Conservation (phyloP, 2,113 vertebrate species). For the Rafetus swinhoei region DNA sequence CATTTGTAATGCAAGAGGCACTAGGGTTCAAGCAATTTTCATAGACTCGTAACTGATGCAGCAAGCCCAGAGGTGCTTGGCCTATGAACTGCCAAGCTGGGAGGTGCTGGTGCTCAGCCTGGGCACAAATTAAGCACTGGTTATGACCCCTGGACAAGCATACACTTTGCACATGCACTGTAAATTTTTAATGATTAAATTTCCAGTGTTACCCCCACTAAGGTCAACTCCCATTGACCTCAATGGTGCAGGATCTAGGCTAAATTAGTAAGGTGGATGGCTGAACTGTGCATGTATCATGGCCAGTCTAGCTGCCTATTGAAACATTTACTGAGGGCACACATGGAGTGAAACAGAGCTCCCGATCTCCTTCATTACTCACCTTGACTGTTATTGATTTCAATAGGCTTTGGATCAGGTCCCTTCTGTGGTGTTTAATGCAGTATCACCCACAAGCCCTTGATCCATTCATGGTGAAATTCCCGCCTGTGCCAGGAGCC, state of each 20-base stretch:
- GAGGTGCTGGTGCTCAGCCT: no score
- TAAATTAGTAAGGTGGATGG: not conserved
- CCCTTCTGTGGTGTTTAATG: not conserved
- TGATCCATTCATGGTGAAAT: not conserved
- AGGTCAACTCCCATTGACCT: not conserved
- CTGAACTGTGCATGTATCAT: not conserved
- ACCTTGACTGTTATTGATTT: not conserved
- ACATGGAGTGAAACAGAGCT: not conserved
- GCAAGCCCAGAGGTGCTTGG: not conserved
- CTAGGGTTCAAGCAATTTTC: no score
- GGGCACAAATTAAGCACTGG: no score
- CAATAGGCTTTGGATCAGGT: not conserved
- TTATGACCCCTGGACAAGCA: not conserved
- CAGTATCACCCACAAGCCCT: not conserved
- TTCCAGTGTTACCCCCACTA: not conserved
- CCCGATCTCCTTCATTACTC: not conserved
- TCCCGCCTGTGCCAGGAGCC: not conserved
- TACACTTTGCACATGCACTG: not conserved
- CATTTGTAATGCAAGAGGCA: no score
- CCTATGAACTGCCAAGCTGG: no score
- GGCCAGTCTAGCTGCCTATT: not conserved
- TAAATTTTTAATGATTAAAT: not conserved
- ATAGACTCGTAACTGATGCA: no score
- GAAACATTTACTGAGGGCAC: not conserved
- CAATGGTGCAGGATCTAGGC: not conserved